phyloP scores from a whole-genome alignment of 2,888 invertebrate genomes.

The Exephanes ischioxanthus region DNA sequence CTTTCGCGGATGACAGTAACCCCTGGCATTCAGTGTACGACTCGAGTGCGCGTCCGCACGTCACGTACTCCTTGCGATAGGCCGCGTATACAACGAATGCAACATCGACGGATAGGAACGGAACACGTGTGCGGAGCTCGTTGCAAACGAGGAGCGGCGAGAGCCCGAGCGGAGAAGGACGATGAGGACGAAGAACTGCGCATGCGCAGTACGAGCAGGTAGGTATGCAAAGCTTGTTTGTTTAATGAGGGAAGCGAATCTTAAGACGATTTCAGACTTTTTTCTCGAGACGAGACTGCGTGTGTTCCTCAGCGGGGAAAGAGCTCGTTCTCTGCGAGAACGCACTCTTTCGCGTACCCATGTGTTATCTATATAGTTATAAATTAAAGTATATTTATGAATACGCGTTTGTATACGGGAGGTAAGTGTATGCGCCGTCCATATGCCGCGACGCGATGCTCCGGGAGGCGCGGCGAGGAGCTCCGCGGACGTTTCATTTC shows the following conservation, averaged over 20 bases:
- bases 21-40: neutral
- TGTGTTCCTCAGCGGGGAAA: slow-evolving; percentile 32
- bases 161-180: slow-evolving; percentile 44
- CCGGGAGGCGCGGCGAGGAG: slow-evolving; percentile 29
- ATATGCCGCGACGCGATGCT: slow-evolving; percentile 63
- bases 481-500: slow-evolving; percentile 37
- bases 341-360: slow-evolving; percentile 66
- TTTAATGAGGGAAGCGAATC: slow-evolving; percentile 85
- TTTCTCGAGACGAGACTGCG: slow-evolving; percentile 72
- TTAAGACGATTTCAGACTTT: slow-evolving; percentile 79
- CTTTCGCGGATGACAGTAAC: too few species aligned
- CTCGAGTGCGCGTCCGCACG: neutral
- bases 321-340: slow-evolving; percentile 35
- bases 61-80: neutral
- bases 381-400: slow-evolving; percentile 22
- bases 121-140: slow-evolving; percentile 24
- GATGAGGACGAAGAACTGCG: slow-evolving; percentile 62
- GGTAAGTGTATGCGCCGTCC: slow-evolving; percentile 56
- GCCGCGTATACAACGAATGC: neutral
- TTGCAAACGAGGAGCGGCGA: slow-evolving; percentile 51
- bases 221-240: slow-evolving; percentile 82
- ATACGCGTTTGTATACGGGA: neutral
- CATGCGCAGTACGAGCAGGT: slow-evolving; percentile 39
- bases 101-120: neutral
- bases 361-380: slow-evolving; percentile 25